These are phyloP conservation scores for Asteroscopus sphinx DNA, from an alignment of 2,888 invertebrate species.

Conservation along the genomic window DNA sequence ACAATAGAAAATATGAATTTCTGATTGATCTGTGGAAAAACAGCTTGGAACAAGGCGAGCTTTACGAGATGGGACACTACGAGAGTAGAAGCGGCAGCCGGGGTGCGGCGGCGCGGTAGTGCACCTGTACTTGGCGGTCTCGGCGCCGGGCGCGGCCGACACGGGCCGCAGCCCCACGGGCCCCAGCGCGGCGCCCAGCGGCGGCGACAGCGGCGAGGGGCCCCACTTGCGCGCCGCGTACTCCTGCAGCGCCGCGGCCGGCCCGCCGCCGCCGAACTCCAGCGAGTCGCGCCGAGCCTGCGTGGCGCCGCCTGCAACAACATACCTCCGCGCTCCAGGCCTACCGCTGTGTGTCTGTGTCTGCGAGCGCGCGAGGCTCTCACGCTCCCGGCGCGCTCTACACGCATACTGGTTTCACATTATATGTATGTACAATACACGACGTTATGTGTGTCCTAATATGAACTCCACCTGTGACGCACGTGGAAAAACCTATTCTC, in stretches of 20 bases:
- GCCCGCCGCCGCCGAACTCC: conserved; percentile 87
- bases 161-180: conserved; percentile 91
- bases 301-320: conserved; percentile 85
- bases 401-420: conserved; percentile 25
- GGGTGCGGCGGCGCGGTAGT: conserved; percentile 23
- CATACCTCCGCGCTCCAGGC: conserved; percentile 71
- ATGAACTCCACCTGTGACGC: no score
- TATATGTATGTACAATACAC: conserved; percentile 25
- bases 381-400: conserved; percentile 59
- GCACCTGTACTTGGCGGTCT: conserved; percentile 93
- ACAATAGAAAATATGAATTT: not conserved
- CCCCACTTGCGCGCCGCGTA: conserved; percentile 90
- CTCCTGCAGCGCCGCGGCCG: conserved; percentile 84
- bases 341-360: conserved; percentile 46
- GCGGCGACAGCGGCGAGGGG: conserved; percentile 92
- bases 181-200: conserved; percentile 91
- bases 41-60: conserved; percentile 17
- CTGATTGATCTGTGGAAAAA: not conserved
- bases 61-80: not conserved
- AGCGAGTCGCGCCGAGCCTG: conserved; percentile 88
- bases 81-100: conserved; percentile 5
- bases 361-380: conserved; percentile 28
- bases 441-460: conserved; percentile 5
- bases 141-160: conserved; percentile 96
- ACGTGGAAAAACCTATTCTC: no score